Evolutionary conservation across 2,888 invertebrate genomes (phyloP).

Genomic region (Dolichomitus sp.): DNA sequence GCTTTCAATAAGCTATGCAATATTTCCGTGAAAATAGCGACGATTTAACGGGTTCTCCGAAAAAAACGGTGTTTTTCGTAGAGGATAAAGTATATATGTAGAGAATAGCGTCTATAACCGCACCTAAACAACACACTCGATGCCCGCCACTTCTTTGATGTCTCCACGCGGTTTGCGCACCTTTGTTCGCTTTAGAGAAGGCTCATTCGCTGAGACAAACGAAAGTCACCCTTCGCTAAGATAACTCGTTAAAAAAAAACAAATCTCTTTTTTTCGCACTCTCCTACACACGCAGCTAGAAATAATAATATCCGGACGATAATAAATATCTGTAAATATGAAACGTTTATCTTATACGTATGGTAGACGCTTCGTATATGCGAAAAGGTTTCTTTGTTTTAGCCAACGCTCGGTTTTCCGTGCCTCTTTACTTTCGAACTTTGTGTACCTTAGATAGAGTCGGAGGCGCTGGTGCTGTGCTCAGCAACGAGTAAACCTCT

Average conservation of each 20-base stretch:
- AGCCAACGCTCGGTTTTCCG: background rate
- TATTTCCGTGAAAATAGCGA: background rate
- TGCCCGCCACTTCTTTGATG: slow-evolving; percentile 6
- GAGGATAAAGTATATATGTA: background rate
- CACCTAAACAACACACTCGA: slow-evolving; percentile 28
- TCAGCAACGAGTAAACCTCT: slow-evolving; percentile 1
- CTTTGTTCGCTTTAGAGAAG: background rate
- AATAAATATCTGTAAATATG: background rate
- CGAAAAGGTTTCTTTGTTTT: background rate
- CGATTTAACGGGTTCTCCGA: background rate
- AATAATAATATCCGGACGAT: background rate
- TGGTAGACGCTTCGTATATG: background rate
- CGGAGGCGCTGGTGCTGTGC: background rate
- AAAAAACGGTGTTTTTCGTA: background rate
- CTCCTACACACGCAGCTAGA: background rate
- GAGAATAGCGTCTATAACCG: slow-evolving; percentile 20
- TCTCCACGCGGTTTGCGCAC: slow-evolving; percentile 5
- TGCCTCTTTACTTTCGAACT: background rate
- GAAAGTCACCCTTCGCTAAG: background rate
- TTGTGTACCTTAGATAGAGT: background rate
- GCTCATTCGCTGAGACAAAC: background rate
- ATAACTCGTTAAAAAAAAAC: background rate
- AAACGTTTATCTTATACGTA: background rate
- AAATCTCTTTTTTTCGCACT: background rate
- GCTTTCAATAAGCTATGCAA: background rate